Percentiles rank a stretch among this genome's conserved stretches.
phyloP scores from a whole-genome alignment of 2,888 invertebrate species.

The Anaspis maculata region DNA sequence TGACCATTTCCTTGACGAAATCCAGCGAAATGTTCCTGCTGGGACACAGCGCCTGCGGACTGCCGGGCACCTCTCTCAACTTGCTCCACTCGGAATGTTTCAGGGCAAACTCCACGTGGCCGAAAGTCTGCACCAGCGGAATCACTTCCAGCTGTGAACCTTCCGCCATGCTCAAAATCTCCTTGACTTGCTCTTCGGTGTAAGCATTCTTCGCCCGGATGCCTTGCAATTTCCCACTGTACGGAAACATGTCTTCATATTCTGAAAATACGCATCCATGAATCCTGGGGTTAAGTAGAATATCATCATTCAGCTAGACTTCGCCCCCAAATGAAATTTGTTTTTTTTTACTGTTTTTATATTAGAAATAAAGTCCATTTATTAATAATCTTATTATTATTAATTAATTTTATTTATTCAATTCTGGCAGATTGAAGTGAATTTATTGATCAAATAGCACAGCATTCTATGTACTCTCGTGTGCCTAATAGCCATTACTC shows the following conservation, averaged over 20 bases:
- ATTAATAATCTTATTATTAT: too few relatives aligned
- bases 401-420: too few relatives aligned
- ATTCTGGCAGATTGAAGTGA: too few relatives aligned
- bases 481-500: too few relatives aligned
- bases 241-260: slow-evolving; percentile 81
- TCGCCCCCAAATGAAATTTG: too few relatives aligned
- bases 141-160: slow-evolving; percentile 57
- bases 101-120: slow-evolving; percentile 65
- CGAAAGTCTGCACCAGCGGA: slow-evolving; percentile 70
- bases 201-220: slow-evolving; percentile 55
- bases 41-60: slow-evolving; percentile 66
- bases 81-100: slow-evolving; percentile 56
- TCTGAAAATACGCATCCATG: slow-evolving; percentile 55
- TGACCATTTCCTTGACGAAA: slow-evolving; percentile 58
- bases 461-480: too few relatives aligned
- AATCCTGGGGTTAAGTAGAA: too few relatives aligned
- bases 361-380: too few relatives aligned
- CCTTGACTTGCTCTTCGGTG: slow-evolving; percentile 45
- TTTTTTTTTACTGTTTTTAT: too few relatives aligned
- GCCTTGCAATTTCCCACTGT: slow-evolving; percentile 49
- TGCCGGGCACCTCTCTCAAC: slow-evolving; percentile 57
- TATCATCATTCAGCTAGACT: too few relatives aligned
- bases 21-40: slow-evolving; percentile 53
- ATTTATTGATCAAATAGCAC: too few relatives aligned
- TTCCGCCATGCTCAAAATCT: slow-evolving; percentile 51